phyloP scores from a whole-genome alignment of 2,113 vertebrate genomes.

The Notothenia coriiceps region DNA sequence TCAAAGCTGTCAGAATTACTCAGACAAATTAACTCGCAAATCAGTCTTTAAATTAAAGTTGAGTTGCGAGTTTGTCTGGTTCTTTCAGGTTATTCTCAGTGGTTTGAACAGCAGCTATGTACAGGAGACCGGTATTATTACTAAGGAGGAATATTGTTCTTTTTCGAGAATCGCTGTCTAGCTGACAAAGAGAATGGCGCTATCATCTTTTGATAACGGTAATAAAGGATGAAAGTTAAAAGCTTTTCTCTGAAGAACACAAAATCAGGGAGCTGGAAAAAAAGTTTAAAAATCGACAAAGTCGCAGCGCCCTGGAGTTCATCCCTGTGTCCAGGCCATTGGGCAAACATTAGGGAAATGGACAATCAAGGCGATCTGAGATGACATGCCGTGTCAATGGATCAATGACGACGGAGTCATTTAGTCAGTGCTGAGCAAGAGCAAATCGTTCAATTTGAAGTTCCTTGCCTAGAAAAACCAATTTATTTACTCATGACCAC shows the following conservation, averaged over 20 bases:
- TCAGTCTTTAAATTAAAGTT: slow-evolving; percentile 11
- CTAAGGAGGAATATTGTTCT: slow-evolving; percentile 28
- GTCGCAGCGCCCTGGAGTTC: background rate
- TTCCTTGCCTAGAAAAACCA: slow-evolving; percentile 62
- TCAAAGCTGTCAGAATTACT: slow-evolving; percentile 14
- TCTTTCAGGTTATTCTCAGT: slow-evolving; percentile 25
- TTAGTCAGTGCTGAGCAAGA: slow-evolving; percentile 79
- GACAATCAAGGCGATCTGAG: slow-evolving; percentile 62
- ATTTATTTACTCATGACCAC: slow-evolving; percentile 77
- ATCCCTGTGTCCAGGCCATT: background rate
- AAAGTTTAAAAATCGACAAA: slow-evolving; percentile 16
- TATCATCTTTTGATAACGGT: slow-evolving; percentile 32
- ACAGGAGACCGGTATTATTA: background rate
- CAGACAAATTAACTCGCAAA: slow-evolving; percentile 26
- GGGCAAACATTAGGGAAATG: slow-evolving; percentile 15
- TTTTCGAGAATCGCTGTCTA: slow-evolving; percentile 39
- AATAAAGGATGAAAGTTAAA: slow-evolving; percentile 29
- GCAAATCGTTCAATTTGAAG: slow-evolving; percentile 81
- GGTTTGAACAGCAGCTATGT: slow-evolving; percentile 39
- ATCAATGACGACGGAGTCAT: slow-evolving; percentile 80
- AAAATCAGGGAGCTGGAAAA: slow-evolving; percentile 3
- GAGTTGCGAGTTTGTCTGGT: background rate
- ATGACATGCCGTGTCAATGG: slow-evolving; percentile 75
- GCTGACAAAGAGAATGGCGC: slow-evolving; percentile 17
- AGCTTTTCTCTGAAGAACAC: slow-evolving; percentile 12